Evolutionary conservation across 1,140 invertebrate species (phyloP).

Genomic region (Lanistes nyassanus): DNA sequence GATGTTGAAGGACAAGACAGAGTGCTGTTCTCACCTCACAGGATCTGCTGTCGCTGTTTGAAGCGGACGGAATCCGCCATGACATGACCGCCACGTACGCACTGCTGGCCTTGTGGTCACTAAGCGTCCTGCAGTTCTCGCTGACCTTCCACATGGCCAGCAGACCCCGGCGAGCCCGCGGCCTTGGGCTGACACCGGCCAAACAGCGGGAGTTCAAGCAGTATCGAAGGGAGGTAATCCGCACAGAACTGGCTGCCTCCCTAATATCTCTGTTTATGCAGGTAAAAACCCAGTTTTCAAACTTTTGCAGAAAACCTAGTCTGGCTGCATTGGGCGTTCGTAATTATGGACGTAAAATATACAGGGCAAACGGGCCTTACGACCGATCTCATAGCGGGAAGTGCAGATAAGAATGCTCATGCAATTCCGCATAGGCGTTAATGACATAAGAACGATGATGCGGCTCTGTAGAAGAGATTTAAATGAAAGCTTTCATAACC

Average conservation of each 20-base stretch:
- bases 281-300: neutral
- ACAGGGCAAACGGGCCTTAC: too few species aligned
- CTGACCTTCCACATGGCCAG: conserved; percentile 52
- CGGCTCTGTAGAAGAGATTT: too few species aligned
- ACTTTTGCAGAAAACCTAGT: too few species aligned
- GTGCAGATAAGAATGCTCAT: too few species aligned
- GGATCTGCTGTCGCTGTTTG: conserved; percentile 93
- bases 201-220: neutral
- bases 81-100: conserved; percentile 42
- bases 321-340: too few species aligned
- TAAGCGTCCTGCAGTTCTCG: conserved; percentile 81
- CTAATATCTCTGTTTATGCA: conserved; percentile 65
- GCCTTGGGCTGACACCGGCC: neutral
- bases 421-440: too few species aligned
- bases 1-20: too few species aligned
- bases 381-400: too few species aligned
- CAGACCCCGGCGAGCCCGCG: conserved; percentile 39
- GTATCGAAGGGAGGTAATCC: neutral
- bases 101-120: conserved; percentile 70
- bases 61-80: conserved; percentile 48
- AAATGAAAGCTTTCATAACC: too few species aligned
- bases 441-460: too few species aligned
- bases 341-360: too few species aligned
- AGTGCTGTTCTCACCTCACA: neutral
- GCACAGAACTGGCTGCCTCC: conserved; percentile 19